Conservation (phyloP, 2,797 vertebrate genomes). For the Phoxinus dragarum region DNA sequence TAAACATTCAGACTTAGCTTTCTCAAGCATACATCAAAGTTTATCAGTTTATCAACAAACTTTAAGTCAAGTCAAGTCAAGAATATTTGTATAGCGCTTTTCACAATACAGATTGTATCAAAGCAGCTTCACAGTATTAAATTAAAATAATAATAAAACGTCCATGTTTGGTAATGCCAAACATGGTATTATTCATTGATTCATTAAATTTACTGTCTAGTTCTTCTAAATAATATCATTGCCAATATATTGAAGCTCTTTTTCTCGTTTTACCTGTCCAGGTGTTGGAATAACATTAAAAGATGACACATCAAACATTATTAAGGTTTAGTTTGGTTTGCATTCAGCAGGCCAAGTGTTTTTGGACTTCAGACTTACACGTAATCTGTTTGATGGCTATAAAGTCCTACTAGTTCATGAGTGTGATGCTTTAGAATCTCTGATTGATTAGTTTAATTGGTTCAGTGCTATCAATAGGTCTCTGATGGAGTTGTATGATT, state of each 20-base stretch:
- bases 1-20: too few relatives aligned
- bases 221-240: not conserved
- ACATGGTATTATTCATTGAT: too few relatives aligned
- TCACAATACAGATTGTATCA: too few relatives aligned
- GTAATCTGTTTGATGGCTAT: not conserved
- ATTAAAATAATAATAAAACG: too few relatives aligned
- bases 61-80: not conserved
- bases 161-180: too few relatives aligned
- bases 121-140: too few relatives aligned
- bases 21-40: not conserved
- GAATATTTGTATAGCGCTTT: too few relatives aligned
- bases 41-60: not conserved
- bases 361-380: not conserved
- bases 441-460: not conserved
- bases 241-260: not conserved
- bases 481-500: not conserved
- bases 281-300: not conserved
- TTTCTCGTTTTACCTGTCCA: not conserved
- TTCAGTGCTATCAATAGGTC: not conserved
- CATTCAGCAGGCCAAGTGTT: not conserved
- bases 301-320: not conserved
- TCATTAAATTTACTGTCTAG: not conserved
- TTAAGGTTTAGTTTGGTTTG: not conserved
- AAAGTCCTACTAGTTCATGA: not conserved
- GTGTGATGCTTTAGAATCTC: not conserved